phyloP scores from a whole-genome alignment of 1,140 invertebrate genomes.

The Brachionus calyciflorus region DNA sequence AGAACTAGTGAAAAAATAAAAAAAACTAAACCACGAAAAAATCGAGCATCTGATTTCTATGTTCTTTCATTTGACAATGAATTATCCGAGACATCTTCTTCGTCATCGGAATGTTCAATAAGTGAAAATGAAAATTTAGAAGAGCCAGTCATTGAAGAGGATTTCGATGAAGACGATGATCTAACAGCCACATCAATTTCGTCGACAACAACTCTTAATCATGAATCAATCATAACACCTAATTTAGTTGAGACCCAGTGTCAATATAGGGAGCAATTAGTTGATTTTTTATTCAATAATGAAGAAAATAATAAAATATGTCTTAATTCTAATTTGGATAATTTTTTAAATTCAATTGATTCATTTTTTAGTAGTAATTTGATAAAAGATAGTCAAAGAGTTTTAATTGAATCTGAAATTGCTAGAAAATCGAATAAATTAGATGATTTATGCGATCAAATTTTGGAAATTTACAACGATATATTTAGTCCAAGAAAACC shows the following conservation, averaged over 20 bases:
- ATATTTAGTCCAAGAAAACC: not conserved
- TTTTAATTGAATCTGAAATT: not conserved
- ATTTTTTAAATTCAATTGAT: slow-evolving; percentile 26
- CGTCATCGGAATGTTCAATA: not conserved
- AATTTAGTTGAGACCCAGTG: not conserved
- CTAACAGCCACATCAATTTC: slow-evolving; percentile 14
- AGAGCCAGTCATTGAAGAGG: not conserved
- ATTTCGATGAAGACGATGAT: slow-evolving; percentile 1
- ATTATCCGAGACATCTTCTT: slow-evolving; percentile 22
- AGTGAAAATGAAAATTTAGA: not conserved
- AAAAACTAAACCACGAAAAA: not conserved
- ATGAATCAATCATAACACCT: not conserved
- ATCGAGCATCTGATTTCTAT: slow-evolving; percentile 25
- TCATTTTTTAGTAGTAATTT: slow-evolving; percentile 1
- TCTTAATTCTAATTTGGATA: slow-evolving; percentile 1
- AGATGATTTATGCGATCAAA: not conserved
- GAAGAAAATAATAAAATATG: slow-evolving; percentile 30
- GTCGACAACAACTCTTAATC: slow-evolving; percentile 17
- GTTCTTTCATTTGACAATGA: slow-evolving; percentile 44
- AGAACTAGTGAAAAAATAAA: not conserved
- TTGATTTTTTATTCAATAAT: slow-evolving; percentile 22
- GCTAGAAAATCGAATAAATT: not conserved
- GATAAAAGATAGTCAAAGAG: not conserved
- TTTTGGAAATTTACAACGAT: not conserved
- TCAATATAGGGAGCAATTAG: not conserved